Evolutionary conservation across 2,888 invertebrate species (phyloP), one percentile per base, ranked within the genome.

Genomic region (Chydorus sphaericus): DNA sequence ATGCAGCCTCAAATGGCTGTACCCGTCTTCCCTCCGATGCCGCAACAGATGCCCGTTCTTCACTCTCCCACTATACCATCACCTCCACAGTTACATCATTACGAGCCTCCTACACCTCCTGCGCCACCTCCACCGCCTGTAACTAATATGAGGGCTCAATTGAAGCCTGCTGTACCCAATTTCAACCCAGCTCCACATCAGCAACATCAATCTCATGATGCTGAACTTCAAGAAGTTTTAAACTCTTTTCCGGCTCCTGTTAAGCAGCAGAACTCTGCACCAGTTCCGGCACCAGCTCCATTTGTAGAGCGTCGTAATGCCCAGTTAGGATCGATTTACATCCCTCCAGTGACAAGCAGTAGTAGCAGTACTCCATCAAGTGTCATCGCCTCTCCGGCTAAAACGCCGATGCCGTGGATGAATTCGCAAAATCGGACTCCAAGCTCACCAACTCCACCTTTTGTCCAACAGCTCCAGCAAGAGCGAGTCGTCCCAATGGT

Each of bases 1-100:
- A 73, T 78, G 68, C 77, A 79, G 63, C 77, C 79, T 26, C 79
- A 79, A 63, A 74, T 81, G 62, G 79, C 80, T 3, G 77, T 79
- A 18, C 78, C 80, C 62, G 81, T 81, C 26, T 77, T 79, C 60
- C 79, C 78, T 7, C 62, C 62, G 58, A 63, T 61, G 16, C 60
- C 60, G 38, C 57, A 58, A 66, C 68, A 52, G 69, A 72, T 61
- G 71, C 57, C 54, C 14, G 16, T 30, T 7, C 54, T 39, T 54
- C 28, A 57, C 44, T 28, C 57, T 23, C 54, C 55, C 48, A 28
- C 14, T 16, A 14, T 16, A 23, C 33, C 20, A 37, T 33, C 30
- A 5, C 48, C 50, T 7, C 30, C 18, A 55, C 28, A 56, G 30
- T 58, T 59, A 2, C 62, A 59, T 38, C 60, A 61, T n/a, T 36